A percentile compares a stretch with the other conserved stretches of the same genome.
Evolutionary conservation across 2,888 invertebrate species (phyloP).

Genomic region (Zaprionus obscuricornis): DNA sequence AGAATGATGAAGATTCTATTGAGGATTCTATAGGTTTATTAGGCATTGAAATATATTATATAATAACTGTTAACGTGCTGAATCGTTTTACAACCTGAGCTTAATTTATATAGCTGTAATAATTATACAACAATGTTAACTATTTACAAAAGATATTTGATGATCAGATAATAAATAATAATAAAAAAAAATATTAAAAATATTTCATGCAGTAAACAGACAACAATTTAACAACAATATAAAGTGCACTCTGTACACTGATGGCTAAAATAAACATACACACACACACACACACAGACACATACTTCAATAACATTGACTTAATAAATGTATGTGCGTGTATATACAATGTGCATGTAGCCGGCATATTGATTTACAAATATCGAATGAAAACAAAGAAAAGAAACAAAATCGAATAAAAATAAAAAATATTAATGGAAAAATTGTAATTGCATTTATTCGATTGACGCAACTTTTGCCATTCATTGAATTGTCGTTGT

Average conservation of each 20-base stretch:
- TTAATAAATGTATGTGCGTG: slow-evolving; percentile 15
- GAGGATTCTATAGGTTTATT: slow-evolving; percentile 15
- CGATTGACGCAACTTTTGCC: slow-evolving; percentile 49
- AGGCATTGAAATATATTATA: slow-evolving; percentile 33
- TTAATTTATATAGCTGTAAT: slow-evolving; percentile 47
- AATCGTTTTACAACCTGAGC: slow-evolving; percentile 70
- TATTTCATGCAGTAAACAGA: slow-evolving; percentile 29
- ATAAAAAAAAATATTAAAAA: slow-evolving; percentile 38
- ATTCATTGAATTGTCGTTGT: slow-evolving; percentile 19
- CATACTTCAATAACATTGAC: slow-evolving; percentile 14
- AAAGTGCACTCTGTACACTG: slow-evolving; percentile 35
- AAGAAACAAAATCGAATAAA: too few relatives aligned
- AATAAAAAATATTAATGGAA: slow-evolving; percentile 68
- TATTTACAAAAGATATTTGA: slow-evolving; percentile 54
- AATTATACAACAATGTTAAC: slow-evolving; percentile 39
- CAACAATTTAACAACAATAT: slow-evolving; percentile 32
- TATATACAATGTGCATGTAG: slow-evolving; percentile 49
- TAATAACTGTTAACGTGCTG: slow-evolving; percentile 13
- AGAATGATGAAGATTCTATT: slow-evolving; percentile 3
- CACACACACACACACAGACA: not conserved
- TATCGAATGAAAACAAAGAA: too few relatives aligned
- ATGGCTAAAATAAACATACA: slow-evolving; percentile 31
- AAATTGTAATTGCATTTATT: slow-evolving; percentile 73
- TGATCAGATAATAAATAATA: slow-evolving; percentile 7
- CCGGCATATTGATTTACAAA: slow-evolving; percentile 72